These are phyloP conservation scores for Hyphantria cunea DNA, from an alignment of 1,140 invertebrate species.

Conservation along the genomic window DNA sequence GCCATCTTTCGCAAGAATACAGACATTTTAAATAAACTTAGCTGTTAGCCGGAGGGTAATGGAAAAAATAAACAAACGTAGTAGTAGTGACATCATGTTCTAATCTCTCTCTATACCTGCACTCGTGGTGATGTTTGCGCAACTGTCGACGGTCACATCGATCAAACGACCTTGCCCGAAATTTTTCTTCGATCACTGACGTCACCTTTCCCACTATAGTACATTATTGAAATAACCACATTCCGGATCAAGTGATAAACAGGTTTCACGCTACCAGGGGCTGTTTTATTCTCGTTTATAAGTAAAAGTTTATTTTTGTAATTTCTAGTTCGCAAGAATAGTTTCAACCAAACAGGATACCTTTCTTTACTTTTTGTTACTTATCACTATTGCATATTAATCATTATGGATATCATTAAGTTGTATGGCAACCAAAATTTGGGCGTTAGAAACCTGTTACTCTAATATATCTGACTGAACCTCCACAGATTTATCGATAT, in stretches of 20 bases:
- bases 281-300: background rate
- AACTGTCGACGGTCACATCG: conserved; percentile 61
- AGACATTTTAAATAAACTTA: too few relatives aligned
- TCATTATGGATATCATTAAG: too few relatives aligned
- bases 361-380: too few relatives aligned
- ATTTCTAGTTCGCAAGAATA: too few relatives aligned
- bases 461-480: too few relatives aligned
- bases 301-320: too few relatives aligned
- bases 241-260: background rate
- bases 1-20: conserved; percentile 16
- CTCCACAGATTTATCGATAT: too few relatives aligned
- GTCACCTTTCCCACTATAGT: conserved; percentile 33
- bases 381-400: too few relatives aligned
- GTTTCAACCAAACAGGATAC: too few relatives aligned
- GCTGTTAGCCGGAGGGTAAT: conserved; percentile 55
- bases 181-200: conserved; percentile 55
- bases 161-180: conserved; percentile 73
- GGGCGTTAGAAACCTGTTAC: too few relatives aligned
- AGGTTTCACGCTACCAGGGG: background rate
- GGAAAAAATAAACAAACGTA: conserved; percentile 47
- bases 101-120: conserved; percentile 1
- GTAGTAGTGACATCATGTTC: conserved; percentile 37
- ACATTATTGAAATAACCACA: conserved; percentile 27
- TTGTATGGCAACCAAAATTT: too few relatives aligned
- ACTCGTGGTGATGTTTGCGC: conserved; percentile 49